Percentiles rank a stretch among this genome's conserved stretches.
Conservation (phyloP, 2,888 invertebrate genomes). For the Himalopsyche japonica region DNA sequence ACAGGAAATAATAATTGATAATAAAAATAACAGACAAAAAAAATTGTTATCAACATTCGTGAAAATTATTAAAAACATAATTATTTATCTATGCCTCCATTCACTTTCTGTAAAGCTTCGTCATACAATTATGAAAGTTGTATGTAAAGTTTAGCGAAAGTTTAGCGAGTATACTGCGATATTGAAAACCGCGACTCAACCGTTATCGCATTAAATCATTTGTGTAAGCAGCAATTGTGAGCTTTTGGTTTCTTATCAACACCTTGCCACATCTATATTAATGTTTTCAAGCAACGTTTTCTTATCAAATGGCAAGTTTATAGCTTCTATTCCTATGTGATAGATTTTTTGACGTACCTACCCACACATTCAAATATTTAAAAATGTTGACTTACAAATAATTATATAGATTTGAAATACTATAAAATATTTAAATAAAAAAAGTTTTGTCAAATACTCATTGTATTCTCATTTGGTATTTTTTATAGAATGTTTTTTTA, state of each 20-base stretch:
- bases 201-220: conserved; percentile 29
- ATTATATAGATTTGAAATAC: no score
- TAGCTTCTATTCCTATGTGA: no score
- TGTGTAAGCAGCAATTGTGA: conserved; percentile 1
- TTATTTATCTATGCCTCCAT: not conserved
- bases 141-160: conserved; percentile 4
- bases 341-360: no score
- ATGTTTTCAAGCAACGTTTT: not conserved
- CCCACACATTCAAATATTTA: no score
- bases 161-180: conserved; percentile 22
- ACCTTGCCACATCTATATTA: not conserved
- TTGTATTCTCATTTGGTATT: no score
- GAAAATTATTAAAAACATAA: not conserved
- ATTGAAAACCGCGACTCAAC: conserved; percentile 18
- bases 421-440: no score
- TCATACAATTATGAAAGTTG: not conserved
- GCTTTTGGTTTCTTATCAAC: not conserved
- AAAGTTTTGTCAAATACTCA: no score
- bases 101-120: not conserved
- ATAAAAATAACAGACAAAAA: no score
- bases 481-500: no score
- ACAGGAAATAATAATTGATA: no score
- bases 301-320: not conserved
- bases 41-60: no score
- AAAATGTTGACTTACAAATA: no score